Conservation (phyloP, 2,888 invertebrate species). For the Mantis religiosa region DNA sequence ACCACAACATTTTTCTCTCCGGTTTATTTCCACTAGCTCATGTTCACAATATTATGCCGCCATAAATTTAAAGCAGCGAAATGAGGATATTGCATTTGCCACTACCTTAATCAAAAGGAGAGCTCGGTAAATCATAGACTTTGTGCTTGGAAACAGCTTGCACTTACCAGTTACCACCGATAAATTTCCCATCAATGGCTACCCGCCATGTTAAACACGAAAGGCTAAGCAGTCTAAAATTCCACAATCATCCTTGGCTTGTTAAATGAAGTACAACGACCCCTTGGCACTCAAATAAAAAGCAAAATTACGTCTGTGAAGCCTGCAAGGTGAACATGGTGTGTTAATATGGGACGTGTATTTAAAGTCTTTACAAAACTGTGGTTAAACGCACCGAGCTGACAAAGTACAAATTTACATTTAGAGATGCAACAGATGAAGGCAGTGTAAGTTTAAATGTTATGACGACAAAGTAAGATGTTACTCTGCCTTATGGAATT, state of each 20-base stretch:
- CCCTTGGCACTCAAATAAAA: no score
- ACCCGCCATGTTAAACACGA: neutral
- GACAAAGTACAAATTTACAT: no score
- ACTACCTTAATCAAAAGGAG: neutral
- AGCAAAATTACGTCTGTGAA: no score
- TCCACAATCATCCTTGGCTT: neutral
- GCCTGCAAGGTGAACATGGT: no score
- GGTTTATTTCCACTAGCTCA: neutral
- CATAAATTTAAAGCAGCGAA: neutral
- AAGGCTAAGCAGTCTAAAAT: neutral
- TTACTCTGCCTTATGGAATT: no score
- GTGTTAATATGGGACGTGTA: no score
- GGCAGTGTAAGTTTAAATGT: no score
- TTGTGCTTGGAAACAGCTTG: neutral
- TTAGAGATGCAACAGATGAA: no score
- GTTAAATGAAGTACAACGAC: no score
- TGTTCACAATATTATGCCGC: neutral
- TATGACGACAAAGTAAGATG: no score
- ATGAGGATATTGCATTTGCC: neutral
- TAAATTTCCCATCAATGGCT: neutral
- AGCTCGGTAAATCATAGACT: neutral
- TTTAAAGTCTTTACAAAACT: no score
- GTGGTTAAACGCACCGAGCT: no score
- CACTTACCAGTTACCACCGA: neutral
- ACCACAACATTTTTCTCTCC: neutral